Evolutionary conservation across 2,888 invertebrate species (phyloP).

Genomic region (Volucella bombylans): DNA sequence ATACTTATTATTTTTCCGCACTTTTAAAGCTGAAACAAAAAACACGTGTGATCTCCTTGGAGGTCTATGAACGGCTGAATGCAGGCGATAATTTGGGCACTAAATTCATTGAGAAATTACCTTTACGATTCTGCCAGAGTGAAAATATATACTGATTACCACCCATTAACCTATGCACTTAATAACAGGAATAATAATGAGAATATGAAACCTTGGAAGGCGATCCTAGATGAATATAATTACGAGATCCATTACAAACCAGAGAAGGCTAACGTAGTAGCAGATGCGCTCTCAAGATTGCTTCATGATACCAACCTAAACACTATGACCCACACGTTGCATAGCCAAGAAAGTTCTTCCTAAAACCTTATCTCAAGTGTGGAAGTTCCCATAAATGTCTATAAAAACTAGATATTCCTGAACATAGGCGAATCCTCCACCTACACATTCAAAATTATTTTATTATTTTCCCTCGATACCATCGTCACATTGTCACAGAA

Average conservation of each 20-base stretch:
- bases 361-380: conserved; percentile 42
- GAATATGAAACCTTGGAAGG: conserved; percentile 47
- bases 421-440: no score
- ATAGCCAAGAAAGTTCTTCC: conserved; percentile 12
- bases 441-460: no score
- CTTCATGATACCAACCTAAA: conserved; percentile 11
- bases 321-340: conserved; percentile 1
- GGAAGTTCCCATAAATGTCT: conserved; percentile 50
- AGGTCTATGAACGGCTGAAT: no score
- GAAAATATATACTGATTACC: no score
- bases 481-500: background rate
- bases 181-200: no score
- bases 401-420: conserved; percentile 22
- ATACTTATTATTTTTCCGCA: no score
- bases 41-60: no score
- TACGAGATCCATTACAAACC: conserved; percentile 39
- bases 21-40: no score
- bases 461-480: background rate
- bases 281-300: conserved; percentile 44
- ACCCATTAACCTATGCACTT: no score
- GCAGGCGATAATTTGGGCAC: no score
- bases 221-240: conserved; percentile 39
- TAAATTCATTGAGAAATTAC: no score
- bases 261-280: conserved; percentile 37
- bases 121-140: no score